These are phyloP conservation scores for Chesias legatella DNA, from an alignment of 2,888 invertebrate genomes.

Conservation along the genomic window DNA sequence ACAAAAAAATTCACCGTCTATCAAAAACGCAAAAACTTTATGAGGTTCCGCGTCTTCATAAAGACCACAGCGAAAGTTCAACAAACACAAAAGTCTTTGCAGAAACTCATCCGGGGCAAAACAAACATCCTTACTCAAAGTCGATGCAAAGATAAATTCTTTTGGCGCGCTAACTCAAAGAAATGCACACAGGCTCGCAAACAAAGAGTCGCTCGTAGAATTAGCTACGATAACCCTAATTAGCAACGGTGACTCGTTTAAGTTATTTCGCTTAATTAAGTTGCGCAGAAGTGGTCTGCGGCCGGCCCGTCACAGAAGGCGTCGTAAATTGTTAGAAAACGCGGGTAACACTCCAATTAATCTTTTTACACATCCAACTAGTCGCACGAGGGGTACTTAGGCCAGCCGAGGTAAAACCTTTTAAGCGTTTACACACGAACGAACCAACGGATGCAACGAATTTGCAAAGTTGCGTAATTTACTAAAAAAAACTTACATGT, in stretches of 20 bases:
- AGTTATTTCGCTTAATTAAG: constrained; percentile 80
- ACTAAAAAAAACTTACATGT: background rate
- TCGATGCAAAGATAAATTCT: constrained; percentile 77
- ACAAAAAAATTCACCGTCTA: constrained; percentile 3
- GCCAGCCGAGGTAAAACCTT: constrained; percentile 58
- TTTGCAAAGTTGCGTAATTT: constrained; percentile 1
- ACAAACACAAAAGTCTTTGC: constrained; percentile 51
- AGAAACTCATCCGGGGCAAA: constrained; percentile 55
- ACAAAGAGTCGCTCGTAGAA: constrained; percentile 76
- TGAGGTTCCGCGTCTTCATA: constrained; percentile 30
- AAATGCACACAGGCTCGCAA: constrained; percentile 58
- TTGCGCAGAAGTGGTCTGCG: constrained; percentile 77
- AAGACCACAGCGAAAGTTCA: constrained; percentile 46
- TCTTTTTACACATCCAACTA: constrained; percentile 78
- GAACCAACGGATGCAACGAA: constrained; percentile 19
- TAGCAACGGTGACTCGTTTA: constrained; percentile 78
- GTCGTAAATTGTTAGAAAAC: constrained; percentile 73
- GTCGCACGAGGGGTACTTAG: constrained; percentile 72
- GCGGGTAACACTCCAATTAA: constrained; percentile 78
- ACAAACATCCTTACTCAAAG: constrained; percentile 72
- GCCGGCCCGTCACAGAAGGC: constrained; percentile 70
- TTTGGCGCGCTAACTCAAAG: constrained; percentile 74
- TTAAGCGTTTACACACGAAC: constrained; percentile 54
- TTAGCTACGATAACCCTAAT: constrained; percentile 78
- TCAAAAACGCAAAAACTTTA: constrained; percentile 13